Conservation (phyloP, 2,797 vertebrate genomes). For the Cynopterus sphinx region DNA sequence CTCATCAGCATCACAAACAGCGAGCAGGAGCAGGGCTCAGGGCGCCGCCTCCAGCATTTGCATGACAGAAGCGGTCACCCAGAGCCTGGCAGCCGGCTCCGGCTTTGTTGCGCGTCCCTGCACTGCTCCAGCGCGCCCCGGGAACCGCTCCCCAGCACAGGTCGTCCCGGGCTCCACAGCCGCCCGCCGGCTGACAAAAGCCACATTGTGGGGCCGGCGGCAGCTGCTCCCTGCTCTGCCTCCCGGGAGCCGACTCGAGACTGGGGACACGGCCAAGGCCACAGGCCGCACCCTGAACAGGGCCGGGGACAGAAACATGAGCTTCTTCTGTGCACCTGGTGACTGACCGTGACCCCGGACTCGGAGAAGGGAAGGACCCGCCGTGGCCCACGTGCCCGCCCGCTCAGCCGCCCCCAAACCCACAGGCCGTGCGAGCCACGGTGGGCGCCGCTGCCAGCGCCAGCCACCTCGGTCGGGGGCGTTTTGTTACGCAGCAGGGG, state of each 20-base stretch:
- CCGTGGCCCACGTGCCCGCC: accelerated
- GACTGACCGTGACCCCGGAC: neutral
- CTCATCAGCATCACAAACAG: conserved; percentile 61
- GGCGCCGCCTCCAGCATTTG: conserved; percentile 38
- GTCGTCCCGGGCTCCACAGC: conserved; percentile 4
- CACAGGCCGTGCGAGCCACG: too few relatives aligned
- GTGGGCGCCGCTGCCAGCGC: too few relatives aligned
- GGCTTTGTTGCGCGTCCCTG: conserved; percentile 18
- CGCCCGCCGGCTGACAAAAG: conserved; percentile 65
- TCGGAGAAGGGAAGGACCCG: neutral
- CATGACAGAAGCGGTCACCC: conserved; percentile 66
- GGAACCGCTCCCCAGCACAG: conserved; percentile 29
- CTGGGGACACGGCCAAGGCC: neutral
- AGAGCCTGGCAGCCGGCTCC: neutral
- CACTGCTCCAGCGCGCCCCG: neutral
- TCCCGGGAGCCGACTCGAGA: neutral
- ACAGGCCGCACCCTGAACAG: neutral
- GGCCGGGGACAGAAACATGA: neutral
- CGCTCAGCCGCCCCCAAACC: too few relatives aligned
- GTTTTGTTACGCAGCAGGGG: too few relatives aligned
- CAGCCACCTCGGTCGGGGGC: too few relatives aligned
- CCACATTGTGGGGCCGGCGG: conserved; percentile 26
- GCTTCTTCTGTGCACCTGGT: neutral
- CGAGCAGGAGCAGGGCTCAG: accelerated
- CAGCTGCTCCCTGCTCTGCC: conserved; percentile 55